Percentiles rank a stretch among this genome's conserved stretches.
These are phyloP conservation scores for Brachynemurus nebulosus DNA, from an alignment of 2,888 invertebrate genomes.

Conservation along the genomic window DNA sequence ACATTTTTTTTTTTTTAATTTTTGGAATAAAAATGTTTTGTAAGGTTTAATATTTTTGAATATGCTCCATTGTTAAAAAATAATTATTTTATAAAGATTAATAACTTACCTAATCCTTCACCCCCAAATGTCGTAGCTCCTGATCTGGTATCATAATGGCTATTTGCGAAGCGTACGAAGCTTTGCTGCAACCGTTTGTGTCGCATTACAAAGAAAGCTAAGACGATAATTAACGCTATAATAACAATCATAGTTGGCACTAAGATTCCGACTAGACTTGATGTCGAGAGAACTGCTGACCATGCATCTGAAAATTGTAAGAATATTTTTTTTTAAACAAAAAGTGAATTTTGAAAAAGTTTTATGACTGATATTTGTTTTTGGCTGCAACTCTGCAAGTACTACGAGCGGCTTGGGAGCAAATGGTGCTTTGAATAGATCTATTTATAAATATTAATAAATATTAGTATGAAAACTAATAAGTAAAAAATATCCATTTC, in stretches of 20 bases:
- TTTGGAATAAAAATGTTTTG: slow-evolving; percentile 3
- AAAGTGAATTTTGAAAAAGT: too few species aligned
- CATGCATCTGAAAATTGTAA: slow-evolving; percentile 8
- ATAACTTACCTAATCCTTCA: slow-evolving; percentile 48
- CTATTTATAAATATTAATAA: too few species aligned
- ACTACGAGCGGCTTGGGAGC: too few species aligned
- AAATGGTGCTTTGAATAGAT: too few species aligned
- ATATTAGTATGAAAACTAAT: too few species aligned
- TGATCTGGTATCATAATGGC: slow-evolving; percentile 73
- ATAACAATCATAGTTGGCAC: slow-evolving; percentile 40
- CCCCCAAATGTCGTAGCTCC: slow-evolving; percentile 75
- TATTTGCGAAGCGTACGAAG: slow-evolving; percentile 68
- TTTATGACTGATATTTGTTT: too few species aligned
- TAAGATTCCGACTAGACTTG: slow-evolving; percentile 21
- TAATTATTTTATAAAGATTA: not conserved
- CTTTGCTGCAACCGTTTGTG: slow-evolving; percentile 62
- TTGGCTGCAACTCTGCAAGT: too few species aligned
- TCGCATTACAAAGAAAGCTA: slow-evolving; percentile 49
- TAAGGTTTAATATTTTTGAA: not conserved
- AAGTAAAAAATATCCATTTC: too few species aligned
- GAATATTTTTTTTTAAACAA: too few species aligned
- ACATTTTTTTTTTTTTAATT: slow-evolving; percentile 7
- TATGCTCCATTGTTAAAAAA: not conserved
- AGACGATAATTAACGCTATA: slow-evolving; percentile 39
- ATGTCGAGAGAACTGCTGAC: slow-evolving; percentile 20